phyloP scores from a whole-genome alignment of 2,113 vertebrate genomes.

The Tricholaema leucomelas region DNA sequence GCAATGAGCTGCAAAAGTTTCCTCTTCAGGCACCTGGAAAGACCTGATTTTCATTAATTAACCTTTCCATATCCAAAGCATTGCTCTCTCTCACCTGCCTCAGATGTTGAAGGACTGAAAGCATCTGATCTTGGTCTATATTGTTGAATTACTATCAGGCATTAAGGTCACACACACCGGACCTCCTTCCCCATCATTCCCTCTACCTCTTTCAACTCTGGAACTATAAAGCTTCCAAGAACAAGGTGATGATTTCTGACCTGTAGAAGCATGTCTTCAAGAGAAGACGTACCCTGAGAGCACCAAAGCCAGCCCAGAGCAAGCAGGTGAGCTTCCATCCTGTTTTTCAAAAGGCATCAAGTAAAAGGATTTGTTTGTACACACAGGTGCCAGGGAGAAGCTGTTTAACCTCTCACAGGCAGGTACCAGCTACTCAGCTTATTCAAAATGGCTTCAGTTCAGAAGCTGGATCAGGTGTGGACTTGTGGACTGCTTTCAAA shows the following conservation, averaged over 20 bases:
- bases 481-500: background rate
- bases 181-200: background rate
- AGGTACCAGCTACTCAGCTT: background rate
- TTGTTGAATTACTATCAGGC: background rate
- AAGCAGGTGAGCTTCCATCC: background rate
- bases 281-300: background rate
- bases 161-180: background rate
- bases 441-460: background rate
- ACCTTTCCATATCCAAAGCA: background rate
- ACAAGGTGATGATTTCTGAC: background rate
- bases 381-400: background rate
- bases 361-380: background rate
- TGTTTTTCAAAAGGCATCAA: background rate
- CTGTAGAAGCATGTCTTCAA: background rate
- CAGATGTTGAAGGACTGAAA: background rate
- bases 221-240: background rate
- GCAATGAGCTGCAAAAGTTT: background rate
- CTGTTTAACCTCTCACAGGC: background rate
- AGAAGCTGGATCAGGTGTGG: background rate
- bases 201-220: background rate
- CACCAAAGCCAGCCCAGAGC: background rate
- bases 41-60: background rate
- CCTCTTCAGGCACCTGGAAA: background rate
- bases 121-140: rapidly evolving
- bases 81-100: background rate